phyloP scores from a whole-genome alignment of 2,888 invertebrate genomes.

The Torymus texanus region DNA sequence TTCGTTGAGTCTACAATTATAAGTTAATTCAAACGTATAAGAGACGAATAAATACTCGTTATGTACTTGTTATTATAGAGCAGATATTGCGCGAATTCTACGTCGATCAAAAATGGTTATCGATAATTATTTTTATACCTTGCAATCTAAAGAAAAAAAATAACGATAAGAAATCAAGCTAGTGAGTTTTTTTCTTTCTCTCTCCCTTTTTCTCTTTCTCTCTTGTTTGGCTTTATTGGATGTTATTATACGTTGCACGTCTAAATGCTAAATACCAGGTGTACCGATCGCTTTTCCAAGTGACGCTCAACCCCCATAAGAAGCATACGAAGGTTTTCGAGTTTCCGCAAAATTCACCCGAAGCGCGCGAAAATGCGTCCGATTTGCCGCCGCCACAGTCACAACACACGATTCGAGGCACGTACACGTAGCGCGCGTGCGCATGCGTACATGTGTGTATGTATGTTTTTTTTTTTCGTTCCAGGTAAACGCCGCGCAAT shows the following conservation, averaged over 20 bases:
- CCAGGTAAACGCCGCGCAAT: conserved; percentile 71
- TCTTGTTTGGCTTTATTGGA: conserved; percentile 4
- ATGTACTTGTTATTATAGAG: too few relatives aligned
- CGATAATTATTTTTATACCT: too few relatives aligned
- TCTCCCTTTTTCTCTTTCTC: not conserved
- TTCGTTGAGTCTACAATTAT: too few relatives aligned
- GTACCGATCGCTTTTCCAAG: conserved; percentile 43
- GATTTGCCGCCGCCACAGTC: not conserved
- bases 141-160: too few relatives aligned
- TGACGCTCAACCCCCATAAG: conserved; percentile 40
- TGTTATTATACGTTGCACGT: conserved; percentile 48
- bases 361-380: conserved; percentile 50
- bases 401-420: conserved; percentile 66
- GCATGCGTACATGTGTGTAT: too few relatives aligned
- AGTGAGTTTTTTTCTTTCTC: not conserved
- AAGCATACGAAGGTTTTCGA: conserved; percentile 54
- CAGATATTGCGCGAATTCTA: too few relatives aligned
- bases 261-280: conserved; percentile 30
- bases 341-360: conserved; percentile 53
- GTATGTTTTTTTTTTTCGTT: conserved; percentile 64
- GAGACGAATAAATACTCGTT: too few relatives aligned
- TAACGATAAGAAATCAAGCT: not conserved
- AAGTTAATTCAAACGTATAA: too few relatives aligned
- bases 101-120: not conserved
- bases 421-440: conserved; percentile 63